phyloP scores from a whole-genome alignment of 2,797 vertebrate genomes.

The Paedocypris micromegethes region DNA sequence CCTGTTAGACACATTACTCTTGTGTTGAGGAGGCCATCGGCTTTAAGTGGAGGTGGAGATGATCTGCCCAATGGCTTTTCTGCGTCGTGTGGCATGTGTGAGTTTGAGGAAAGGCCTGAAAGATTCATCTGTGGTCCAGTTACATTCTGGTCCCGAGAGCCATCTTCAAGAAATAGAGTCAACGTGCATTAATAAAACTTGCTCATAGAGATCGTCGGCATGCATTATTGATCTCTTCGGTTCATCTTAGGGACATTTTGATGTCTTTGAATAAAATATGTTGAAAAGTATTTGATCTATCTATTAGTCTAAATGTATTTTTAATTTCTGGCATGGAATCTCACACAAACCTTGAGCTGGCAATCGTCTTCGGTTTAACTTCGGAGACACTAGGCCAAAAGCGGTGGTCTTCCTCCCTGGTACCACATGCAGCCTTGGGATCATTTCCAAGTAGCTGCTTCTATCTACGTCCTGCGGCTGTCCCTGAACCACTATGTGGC shows the following conservation, averaged over 20 bases:
- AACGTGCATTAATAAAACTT: constrained; percentile 10
- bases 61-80: constrained; percentile 52
- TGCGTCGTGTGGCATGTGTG: constrained; percentile 8
- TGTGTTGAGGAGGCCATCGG: constrained; percentile 69
- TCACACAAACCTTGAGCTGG: constrained; percentile 57
- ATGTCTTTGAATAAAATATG: constrained; percentile 7
- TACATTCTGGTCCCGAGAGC: constrained; percentile 15
- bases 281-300: constrained; percentile 3
- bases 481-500: constrained; percentile 57
- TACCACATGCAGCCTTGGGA: constrained; percentile 68
- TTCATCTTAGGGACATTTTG: constrained; percentile 3
- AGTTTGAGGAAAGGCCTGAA: constrained; percentile 2
- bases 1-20: constrained; percentile 82
- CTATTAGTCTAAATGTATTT: background rate
- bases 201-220: background rate
- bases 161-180: constrained; percentile 30
- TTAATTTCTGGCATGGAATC: background rate
- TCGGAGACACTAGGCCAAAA: constrained; percentile 71
- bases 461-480: constrained; percentile 50
- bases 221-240: background rate
- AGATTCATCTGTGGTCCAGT: constrained; percentile 15
- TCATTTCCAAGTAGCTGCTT: constrained; percentile 50
- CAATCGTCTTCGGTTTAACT: constrained; percentile 61
- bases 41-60: constrained; percentile 57
- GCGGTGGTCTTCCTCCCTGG: constrained; percentile 70